These are phyloP conservation scores for Amphibalanus amphitrite DNA, from an alignment of 1,140 invertebrate species.

Conservation along the genomic window DNA sequence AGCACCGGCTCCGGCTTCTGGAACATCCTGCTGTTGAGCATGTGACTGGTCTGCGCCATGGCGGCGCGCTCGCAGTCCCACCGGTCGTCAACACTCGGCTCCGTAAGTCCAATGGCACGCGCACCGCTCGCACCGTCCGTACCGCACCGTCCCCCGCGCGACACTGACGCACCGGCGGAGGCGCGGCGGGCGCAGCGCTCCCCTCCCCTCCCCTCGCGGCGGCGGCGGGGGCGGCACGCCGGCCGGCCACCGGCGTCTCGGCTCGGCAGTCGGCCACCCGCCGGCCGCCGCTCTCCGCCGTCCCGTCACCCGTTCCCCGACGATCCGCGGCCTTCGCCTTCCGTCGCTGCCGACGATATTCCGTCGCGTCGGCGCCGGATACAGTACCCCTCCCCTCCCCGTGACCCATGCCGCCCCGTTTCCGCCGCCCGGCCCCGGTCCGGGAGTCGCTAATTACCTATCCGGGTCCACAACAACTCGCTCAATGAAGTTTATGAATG, in stretches of 20 bases:
- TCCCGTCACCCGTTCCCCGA: too few relatives aligned
- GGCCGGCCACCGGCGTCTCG: too few relatives aligned
- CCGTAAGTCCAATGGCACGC: neutral
- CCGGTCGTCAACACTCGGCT: neutral
- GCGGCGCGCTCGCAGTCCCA: too few relatives aligned
- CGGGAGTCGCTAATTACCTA: neutral
- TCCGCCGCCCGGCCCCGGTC: neutral
- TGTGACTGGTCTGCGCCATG: neutral
- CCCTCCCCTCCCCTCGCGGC: neutral
- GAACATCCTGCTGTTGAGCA: neutral
- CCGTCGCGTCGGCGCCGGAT: neutral
- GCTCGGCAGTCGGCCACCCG: too few relatives aligned
- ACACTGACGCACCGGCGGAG: neutral
- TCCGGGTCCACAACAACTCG: neutral
- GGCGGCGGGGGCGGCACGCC: too few relatives aligned
- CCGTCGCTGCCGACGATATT: neutral
- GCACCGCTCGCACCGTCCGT: neutral
- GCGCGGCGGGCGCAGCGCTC: too few relatives aligned
- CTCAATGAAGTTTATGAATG: slow-evolving; percentile 6
- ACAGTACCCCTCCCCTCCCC: neutral
- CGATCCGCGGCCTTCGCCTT: neutral
- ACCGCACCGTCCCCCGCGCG: neutral
- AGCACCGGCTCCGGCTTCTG: neutral
- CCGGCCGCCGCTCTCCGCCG: too few relatives aligned
- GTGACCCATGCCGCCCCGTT: too few relatives aligned